Evolutionary conservation across 2,113 vertebrate species (phyloP).

Genomic region (Ochotona curzoniae): DNA sequence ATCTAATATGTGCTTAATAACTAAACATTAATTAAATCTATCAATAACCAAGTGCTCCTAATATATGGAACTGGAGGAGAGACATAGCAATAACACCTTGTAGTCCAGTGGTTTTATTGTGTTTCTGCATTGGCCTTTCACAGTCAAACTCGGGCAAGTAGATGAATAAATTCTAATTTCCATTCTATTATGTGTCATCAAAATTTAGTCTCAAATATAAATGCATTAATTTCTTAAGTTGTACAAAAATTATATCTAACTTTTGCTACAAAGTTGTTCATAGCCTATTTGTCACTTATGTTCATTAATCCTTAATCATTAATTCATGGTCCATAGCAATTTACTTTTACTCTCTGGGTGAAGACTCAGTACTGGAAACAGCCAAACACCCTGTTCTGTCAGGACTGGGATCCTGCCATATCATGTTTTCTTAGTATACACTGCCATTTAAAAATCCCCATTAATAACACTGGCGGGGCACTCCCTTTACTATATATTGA

Average conservation of each 20-base stretch:
- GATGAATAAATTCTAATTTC: conserved; percentile 8
- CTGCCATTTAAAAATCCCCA: conserved; percentile 11
- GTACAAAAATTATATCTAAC: neutral
- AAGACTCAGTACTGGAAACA: neutral
- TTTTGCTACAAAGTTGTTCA: conserved; percentile 35
- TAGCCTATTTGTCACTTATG: neutral
- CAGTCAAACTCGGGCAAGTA: neutral
- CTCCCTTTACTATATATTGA: neutral
- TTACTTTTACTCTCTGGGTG: neutral
- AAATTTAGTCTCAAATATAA: conserved; percentile 27
- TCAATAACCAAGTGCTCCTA: neutral
- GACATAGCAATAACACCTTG: conserved; percentile 8
- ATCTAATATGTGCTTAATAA: conserved; percentile 62
- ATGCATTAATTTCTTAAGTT: conserved; percentile 19
- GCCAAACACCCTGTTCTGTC: neutral
- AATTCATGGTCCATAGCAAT: neutral
- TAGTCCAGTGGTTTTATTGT: neutral
- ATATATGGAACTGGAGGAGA: neutral
- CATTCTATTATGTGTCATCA: neutral
- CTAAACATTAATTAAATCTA: conserved; percentile 46
- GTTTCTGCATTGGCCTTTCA: conserved; percentile 40
- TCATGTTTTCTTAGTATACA: neutral
- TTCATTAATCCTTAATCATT: neutral
- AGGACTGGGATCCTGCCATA: neutral
- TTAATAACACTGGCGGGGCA: neutral